phyloP scores from a whole-genome alignment of 2,113 vertebrate species.

The Nyctibius bracteatus region DNA sequence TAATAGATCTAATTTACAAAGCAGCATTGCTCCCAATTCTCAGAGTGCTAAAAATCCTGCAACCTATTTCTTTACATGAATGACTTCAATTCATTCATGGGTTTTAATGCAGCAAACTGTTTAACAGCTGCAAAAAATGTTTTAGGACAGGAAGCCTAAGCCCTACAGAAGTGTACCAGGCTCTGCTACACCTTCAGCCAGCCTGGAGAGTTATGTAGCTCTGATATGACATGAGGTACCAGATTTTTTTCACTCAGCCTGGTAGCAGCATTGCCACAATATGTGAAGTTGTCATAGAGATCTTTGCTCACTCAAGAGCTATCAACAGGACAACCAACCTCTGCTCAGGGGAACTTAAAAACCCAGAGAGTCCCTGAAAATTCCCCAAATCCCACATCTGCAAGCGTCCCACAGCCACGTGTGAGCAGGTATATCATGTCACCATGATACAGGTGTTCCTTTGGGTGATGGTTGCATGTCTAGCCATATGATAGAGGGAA shows the following conservation, averaged over 20 bases:
- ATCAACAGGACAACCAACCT: background rate
- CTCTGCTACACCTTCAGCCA: background rate
- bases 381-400: background rate
- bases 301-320: background rate
- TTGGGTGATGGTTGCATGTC: no score
- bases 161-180: background rate
- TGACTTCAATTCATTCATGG: background rate
- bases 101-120: conserved; percentile 24
- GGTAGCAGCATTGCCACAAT: background rate
- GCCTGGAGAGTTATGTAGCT: background rate
- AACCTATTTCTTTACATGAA: background rate
- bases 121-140: background rate
- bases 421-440: background rate
- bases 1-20: conserved; percentile 48
- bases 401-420: fast-evolving
- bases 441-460: background rate
- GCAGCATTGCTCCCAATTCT: conserved; percentile 15
- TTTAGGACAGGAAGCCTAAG: background rate
- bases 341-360: background rate
- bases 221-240: background rate
- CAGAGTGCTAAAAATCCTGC: conserved; percentile 20
- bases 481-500: background rate
- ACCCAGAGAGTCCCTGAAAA: fast-evolving
- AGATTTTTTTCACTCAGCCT: background rate
- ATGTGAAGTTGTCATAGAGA: background rate